Percentiles rank a stretch among this genome's conserved stretches.
Evolutionary conservation across 2,888 invertebrate genomes (phyloP).

Genomic region (Pyrochroa serraticornis): DNA sequence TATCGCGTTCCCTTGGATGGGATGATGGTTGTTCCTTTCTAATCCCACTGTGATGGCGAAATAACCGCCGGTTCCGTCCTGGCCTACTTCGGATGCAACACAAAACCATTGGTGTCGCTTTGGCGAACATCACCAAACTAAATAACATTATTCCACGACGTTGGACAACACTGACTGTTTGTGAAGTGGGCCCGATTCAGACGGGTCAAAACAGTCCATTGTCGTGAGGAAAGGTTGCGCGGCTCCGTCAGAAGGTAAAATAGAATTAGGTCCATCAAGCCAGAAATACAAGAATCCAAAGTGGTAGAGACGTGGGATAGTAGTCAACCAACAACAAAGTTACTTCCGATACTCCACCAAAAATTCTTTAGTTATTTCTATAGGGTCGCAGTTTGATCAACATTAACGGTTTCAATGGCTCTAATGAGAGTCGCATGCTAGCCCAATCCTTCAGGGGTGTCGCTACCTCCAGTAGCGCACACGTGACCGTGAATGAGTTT

Average conservation of each 20-base stretch:
- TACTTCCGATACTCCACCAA: not conserved
- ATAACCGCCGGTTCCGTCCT: not conserved
- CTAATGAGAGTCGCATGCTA: conserved; percentile 13
- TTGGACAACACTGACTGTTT: conserved; percentile 25
- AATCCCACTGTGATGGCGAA: too few relatives aligned
- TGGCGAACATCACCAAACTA: conserved; percentile 23
- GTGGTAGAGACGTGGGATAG: too few relatives aligned
- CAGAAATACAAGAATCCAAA: too few relatives aligned
- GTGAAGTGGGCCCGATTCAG: conserved; percentile 8
- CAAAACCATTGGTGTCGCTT: too few relatives aligned
- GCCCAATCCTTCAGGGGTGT: not conserved
- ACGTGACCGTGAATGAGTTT: conserved; percentile 25
- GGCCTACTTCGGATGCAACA: not conserved
- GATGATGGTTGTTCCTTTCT: conserved; percentile 17
- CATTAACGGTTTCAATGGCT: conserved; percentile 3
- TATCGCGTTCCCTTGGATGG: conserved; percentile 19
- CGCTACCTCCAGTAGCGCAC: not conserved
- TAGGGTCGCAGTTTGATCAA: too few relatives aligned
- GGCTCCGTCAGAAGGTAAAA: too few relatives aligned
- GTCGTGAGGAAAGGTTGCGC: conserved; percentile 2
- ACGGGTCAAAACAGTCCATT: conserved; percentile 25
- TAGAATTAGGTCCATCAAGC: too few relatives aligned
- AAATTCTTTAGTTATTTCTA: too few relatives aligned
- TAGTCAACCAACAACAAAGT: conserved; percentile 1
- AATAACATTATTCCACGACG: conserved; percentile 34